phyloP scores from a whole-genome alignment of 2,888 invertebrate genomes.

The Diaprepes abbreviatus region DNA sequence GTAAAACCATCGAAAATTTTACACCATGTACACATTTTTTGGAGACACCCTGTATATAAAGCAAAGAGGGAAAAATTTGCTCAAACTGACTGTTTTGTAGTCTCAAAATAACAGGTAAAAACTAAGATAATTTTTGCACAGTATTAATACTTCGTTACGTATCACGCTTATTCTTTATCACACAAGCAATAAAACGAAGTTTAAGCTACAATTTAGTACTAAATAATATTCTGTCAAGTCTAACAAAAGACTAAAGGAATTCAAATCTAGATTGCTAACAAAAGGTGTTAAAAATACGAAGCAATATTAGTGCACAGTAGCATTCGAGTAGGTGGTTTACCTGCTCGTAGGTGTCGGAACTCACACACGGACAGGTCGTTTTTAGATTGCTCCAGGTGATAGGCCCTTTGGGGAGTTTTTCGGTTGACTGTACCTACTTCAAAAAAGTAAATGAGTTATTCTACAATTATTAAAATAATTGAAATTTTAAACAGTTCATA shows the following conservation, averaged over 20 bases:
- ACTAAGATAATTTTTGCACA: too few relatives aligned
- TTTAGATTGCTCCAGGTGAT: slow-evolving; percentile 4
- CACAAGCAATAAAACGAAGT: background rate
- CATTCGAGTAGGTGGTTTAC: slow-evolving; percentile 12
- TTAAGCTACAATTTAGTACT: background rate
- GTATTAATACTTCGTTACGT: background rate
- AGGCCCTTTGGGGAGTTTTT: slow-evolving; percentile 16
- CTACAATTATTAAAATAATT: too few relatives aligned
- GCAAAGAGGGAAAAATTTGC: too few relatives aligned
- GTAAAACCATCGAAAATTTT: too few relatives aligned
- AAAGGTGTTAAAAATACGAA: slow-evolving; percentile 22
- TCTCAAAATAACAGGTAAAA: too few relatives aligned
- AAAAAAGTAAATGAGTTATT: too few relatives aligned
- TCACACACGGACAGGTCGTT: slow-evolving; percentile 19
- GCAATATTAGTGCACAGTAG: slow-evolving; percentile 24
- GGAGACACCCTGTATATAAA: too few relatives aligned
- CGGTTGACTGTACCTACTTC: too few relatives aligned
- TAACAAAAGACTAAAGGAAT: slow-evolving; percentile 20
- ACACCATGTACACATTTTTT: too few relatives aligned
- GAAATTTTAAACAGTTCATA: too few relatives aligned
- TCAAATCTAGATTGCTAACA: slow-evolving; percentile 26
- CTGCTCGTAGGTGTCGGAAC: slow-evolving; percentile 24
- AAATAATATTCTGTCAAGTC: slow-evolving; percentile 8
- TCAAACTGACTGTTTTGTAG: too few relatives aligned
- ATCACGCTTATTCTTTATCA: background rate